phyloP scores from a whole-genome alignment of 2,113 vertebrate genomes.

The Ophiodon elongatus region DNA sequence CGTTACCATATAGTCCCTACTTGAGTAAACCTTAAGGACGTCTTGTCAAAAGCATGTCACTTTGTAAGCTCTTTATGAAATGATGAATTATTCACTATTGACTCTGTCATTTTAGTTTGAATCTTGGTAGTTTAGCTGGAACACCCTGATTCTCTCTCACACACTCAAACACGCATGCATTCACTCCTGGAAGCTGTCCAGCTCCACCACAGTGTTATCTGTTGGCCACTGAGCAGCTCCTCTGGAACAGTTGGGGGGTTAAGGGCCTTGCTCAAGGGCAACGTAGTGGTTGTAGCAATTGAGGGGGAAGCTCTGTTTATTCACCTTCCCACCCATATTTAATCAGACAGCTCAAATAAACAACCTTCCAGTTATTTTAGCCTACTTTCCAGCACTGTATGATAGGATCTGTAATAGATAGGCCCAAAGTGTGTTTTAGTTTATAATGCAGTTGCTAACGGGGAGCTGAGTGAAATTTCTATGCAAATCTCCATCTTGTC shows the following conservation, averaged over 20 bases:
- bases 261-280: constrained; percentile 52
- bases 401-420: not conserved
- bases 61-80: not conserved
- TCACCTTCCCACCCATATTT: not conserved
- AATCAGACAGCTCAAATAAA: not conserved
- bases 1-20: not conserved
- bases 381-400: not conserved
- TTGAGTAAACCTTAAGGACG: not conserved
- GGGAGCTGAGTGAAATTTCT: not conserved
- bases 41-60: not conserved
- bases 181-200: constrained; percentile 11
- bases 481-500: not conserved
- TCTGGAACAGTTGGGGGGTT: constrained; percentile 29
- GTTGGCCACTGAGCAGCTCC: constrained; percentile 15
- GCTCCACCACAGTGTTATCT: not conserved
- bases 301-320: not conserved
- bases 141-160: not conserved
- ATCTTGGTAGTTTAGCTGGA: constrained; percentile 25
- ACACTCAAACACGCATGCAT: not conserved
- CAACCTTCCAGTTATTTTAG: not conserved
- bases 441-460: not conserved
- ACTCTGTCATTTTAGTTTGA: constrained; percentile 35
- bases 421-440: not conserved
- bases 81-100: constrained; percentile 6
- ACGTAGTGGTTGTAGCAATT: not conserved